Evolutionary conservation across 1,140 invertebrate genomes (phyloP).

Genomic region (Bombyx mandarina): DNA sequence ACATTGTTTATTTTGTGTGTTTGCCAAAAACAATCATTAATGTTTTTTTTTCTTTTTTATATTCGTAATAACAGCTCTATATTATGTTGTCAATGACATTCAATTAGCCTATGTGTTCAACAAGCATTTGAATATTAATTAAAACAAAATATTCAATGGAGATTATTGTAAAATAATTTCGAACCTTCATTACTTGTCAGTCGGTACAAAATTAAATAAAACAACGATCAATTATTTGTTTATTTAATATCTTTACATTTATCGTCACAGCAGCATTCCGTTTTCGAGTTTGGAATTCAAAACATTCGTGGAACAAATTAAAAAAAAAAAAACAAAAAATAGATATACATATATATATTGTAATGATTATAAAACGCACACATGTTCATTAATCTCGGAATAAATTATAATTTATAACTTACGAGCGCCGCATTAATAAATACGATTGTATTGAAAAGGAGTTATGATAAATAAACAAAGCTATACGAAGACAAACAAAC

Average conservation of each 20-base stretch:
- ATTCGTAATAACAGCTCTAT: too few species aligned
- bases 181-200: not conserved
- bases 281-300: slow-evolving; percentile 14
- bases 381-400: slow-evolving; percentile 49
- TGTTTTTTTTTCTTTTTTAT: too few species aligned
- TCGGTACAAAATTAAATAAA: slow-evolving; percentile 1
- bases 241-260: not conserved
- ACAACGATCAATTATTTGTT: not conserved
- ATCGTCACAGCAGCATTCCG: not conserved
- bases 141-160: too few species aligned
- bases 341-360: slow-evolving; percentile 20
- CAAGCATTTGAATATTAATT: too few species aligned
- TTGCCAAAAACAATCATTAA: too few species aligned
- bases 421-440: slow-evolving; percentile 43
- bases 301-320: slow-evolving; percentile 3
- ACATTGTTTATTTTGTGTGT: slow-evolving; percentile 4
- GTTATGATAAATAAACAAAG: slow-evolving; percentile 45
- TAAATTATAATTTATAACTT: slow-evolving; percentile 56
- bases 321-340: slow-evolving; percentile 25
- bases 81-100: too few species aligned
- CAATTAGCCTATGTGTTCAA: too few species aligned
- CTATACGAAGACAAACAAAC: slow-evolving; percentile 30
- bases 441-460: slow-evolving; percentile 45
- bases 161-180: too few species aligned
- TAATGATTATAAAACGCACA: slow-evolving; percentile 45